phyloP scores from a whole-genome alignment of 92 coral and sea anemone species.

The Metridium senile region DNA sequence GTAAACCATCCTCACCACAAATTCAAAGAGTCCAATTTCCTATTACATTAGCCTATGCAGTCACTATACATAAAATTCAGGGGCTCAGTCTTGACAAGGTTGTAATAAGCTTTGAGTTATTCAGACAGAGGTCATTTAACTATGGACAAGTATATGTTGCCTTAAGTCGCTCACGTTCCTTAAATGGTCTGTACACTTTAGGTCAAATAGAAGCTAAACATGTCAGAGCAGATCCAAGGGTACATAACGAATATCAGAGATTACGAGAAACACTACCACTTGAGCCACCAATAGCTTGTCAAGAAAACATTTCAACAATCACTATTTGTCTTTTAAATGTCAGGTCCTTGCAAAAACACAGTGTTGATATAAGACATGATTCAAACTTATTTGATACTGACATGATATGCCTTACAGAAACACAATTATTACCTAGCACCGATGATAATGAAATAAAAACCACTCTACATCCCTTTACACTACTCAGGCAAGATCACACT shows the following conservation, averaged over 20 bases:
- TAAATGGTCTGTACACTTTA: constrained; percentile 46
- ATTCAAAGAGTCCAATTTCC: constrained; percentile 6
- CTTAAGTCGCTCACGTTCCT: constrained; percentile 52
- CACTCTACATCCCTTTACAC: constrained; percentile 37
- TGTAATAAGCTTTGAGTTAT: constrained; percentile 54
- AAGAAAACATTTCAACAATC: constrained; percentile 28
- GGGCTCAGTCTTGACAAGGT: constrained; percentile 49
- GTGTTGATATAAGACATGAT: constrained; percentile 54
- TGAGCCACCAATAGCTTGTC: constrained; percentile 29
- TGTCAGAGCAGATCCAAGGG: constrained; percentile 18
- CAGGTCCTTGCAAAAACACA: constrained; percentile 50
- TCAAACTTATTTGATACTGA: constrained; percentile 36
- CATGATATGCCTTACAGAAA: constrained; percentile 6
- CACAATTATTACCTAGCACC: background rate
- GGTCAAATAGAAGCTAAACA: constrained; percentile 27
- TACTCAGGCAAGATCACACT: constrained; percentile 43
- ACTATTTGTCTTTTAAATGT: background rate
- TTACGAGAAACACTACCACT: constrained; percentile 15
- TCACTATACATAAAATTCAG: constrained; percentile 69
- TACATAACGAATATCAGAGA: background rate
- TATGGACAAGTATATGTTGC: constrained; percentile 47
- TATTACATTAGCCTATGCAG: background rate
- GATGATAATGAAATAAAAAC: constrained; percentile 30
- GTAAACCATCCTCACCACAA: background rate
- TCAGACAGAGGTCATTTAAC: constrained; percentile 7